Evolutionary conservation across 2,888 invertebrate genomes (phyloP).

Genomic region (Drymonia ruficornis): DNA sequence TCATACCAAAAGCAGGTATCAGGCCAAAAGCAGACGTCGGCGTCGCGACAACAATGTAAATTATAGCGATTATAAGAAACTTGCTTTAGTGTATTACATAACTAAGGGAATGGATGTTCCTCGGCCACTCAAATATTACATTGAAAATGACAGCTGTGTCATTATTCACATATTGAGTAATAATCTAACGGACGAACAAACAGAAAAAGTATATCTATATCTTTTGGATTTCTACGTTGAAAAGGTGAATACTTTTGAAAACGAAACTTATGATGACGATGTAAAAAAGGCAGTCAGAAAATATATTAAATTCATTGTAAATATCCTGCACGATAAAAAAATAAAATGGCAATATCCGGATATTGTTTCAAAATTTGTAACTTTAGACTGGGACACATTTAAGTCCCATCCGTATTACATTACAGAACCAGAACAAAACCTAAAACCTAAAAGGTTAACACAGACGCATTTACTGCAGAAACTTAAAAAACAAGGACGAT

Average conservation of each 20-base stretch:
- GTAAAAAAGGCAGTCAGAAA: constrained; percentile 25
- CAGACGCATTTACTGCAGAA: too few species aligned
- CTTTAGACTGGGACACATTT: constrained; percentile 29
- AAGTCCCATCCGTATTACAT: too few species aligned
- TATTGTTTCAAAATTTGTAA: constrained; percentile 38
- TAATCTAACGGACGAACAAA: too few species aligned
- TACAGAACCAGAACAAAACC: too few species aligned
- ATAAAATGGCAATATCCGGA: constrained; percentile 44
- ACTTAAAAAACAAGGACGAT: too few species aligned
- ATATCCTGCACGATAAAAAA: constrained; percentile 38
- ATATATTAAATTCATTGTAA: constrained; percentile 24
- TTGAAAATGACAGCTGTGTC: too few species aligned
- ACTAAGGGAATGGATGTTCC: constrained; percentile 48
- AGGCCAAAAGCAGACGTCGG: too few species aligned
- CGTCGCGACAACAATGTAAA: constrained; percentile 16
- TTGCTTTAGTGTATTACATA: constrained; percentile 51
- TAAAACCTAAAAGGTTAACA: too few species aligned
- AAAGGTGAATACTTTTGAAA: constrained; percentile 31
- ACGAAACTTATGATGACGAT: constrained; percentile 24
- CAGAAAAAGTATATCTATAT: constrained; percentile 10
- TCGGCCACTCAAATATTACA: constrained; percentile 17
- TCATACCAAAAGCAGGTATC: constrained; percentile 14
- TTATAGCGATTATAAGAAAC: constrained; percentile 37
- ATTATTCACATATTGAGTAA: too few species aligned
- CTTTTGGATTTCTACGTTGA: constrained; percentile 34